Conservation (phyloP, 2,113 vertebrate species). For the Sterrhoptilus dennistouni region DNA sequence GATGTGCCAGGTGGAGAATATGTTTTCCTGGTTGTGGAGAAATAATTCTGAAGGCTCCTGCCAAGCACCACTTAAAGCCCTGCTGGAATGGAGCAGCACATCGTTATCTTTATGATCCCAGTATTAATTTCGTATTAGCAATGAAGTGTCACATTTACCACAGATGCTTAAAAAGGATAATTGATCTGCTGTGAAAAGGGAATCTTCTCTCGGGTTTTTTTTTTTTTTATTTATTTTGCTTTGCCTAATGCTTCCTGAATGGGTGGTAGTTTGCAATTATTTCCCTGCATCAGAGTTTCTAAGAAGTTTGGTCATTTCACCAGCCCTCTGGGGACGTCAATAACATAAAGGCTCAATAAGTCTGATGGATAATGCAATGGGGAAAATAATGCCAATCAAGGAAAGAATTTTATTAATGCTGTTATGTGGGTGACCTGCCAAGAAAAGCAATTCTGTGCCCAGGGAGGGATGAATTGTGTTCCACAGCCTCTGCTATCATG, state of each 20-base stretch:
- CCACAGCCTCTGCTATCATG: background rate
- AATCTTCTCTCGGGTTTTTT: background rate
- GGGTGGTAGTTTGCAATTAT: background rate
- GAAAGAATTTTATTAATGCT: background rate
- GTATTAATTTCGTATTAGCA: constrained; percentile 17
- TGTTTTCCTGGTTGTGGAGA: background rate
- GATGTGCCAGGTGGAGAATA: background rate
- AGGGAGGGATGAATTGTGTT: background rate
- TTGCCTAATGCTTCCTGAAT: background rate
- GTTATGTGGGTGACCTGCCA: background rate
- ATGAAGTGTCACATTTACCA: background rate
- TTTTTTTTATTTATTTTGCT: background rate
- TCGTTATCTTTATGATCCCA: background rate
- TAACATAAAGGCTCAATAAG: background rate
- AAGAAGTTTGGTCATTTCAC: background rate
- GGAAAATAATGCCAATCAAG: background rate
- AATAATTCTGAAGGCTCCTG: background rate
- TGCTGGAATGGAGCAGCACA: background rate
- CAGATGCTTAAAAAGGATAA: background rate
- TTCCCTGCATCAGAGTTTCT: background rate
- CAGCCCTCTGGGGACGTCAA: background rate
- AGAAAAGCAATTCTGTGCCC: background rate
- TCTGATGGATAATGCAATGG: background rate
- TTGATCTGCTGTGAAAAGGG: background rate
- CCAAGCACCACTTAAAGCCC: background rate